phyloP scores from a whole-genome alignment of 2,797 vertebrate genomes.

The Buphagus erythrorhynchus region DNA sequence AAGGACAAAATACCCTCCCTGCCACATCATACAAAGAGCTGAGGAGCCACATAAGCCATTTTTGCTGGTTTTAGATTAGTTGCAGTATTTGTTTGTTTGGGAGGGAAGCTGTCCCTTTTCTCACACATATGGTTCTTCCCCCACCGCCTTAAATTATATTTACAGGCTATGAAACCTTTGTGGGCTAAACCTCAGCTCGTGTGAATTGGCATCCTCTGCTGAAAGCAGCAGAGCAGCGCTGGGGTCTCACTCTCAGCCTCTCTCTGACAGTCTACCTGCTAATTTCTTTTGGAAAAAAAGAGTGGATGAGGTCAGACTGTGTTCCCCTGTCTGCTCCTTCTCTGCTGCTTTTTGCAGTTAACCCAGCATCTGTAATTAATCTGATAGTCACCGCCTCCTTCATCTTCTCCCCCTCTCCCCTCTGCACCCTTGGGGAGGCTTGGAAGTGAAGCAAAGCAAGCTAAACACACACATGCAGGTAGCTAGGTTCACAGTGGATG shows the following conservation, averaged over 20 bases:
- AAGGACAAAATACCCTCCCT: not conserved
- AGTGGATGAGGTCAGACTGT: not conserved
- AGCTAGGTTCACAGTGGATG: conserved; percentile 17
- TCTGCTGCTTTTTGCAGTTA: not conserved
- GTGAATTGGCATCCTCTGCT: not conserved
- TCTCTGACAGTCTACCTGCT: conserved; percentile 15
- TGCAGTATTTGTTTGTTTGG: not conserved
- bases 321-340: not conserved
- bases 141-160: not conserved
- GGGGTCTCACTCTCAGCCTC: not conserved
- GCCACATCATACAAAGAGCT: not conserved
- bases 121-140: not conserved
- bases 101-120: not conserved
- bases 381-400: not conserved
- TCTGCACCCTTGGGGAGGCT: not conserved
- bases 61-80: not conserved
- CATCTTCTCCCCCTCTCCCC: not conserved
- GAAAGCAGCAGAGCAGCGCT: not conserved
- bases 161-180: conserved; percentile 9
- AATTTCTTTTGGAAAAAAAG: not conserved
- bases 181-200: not conserved
- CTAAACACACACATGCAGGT: conserved; percentile 11
- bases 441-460: conserved; percentile 14
- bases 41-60: not conserved
- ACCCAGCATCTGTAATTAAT: conserved; percentile 53